These are phyloP conservation scores for Pachyseris speciosa DNA, from an alignment of 64 coral and sea anemone species.

Conservation along the genomic window DNA sequence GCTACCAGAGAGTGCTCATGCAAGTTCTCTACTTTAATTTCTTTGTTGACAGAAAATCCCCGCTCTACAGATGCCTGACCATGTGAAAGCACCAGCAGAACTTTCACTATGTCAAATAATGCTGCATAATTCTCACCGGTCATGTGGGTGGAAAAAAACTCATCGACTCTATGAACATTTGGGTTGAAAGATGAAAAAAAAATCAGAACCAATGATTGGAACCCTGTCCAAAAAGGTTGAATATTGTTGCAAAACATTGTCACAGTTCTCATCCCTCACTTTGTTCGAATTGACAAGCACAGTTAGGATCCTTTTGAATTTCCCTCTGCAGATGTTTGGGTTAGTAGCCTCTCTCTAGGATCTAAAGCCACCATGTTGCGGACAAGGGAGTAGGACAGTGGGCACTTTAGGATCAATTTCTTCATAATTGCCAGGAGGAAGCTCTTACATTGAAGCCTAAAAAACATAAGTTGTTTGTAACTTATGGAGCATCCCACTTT, in stretches of 20 bases:
- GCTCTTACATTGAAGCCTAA: slow-evolving; percentile 33
- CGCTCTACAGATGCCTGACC: slow-evolving; percentile 53
- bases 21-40: slow-evolving; percentile 68
- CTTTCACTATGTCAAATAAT: slow-evolving; percentile 51
- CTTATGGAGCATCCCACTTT: slow-evolving; percentile 12
- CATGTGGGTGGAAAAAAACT: slow-evolving; percentile 25
- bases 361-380: slow-evolving; percentile 32
- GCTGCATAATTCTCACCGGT: not conserved
- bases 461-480: slow-evolving; percentile 33
- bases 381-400: slow-evolving; percentile 5
- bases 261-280: slow-evolving; percentile 62
- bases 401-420: slow-evolving; percentile 21
- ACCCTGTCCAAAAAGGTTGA: not conserved
- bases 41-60: slow-evolving; percentile 65
- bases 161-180: slow-evolving; percentile 22
- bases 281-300: too few species aligned
- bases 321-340: slow-evolving; percentile 24
- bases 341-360: slow-evolving; percentile 30
- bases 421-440: not conserved
- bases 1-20: slow-evolving; percentile 24
- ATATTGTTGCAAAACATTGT: slow-evolving; percentile 50
- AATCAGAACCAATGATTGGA: not conserved
- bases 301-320: slow-evolving; percentile 45
- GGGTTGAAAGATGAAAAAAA: not conserved
- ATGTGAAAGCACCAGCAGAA: slow-evolving; percentile 60